These are phyloP conservation scores for Indicator maculatus DNA, from an alignment of 2,113 vertebrate genomes.

Conservation along the genomic window DNA sequence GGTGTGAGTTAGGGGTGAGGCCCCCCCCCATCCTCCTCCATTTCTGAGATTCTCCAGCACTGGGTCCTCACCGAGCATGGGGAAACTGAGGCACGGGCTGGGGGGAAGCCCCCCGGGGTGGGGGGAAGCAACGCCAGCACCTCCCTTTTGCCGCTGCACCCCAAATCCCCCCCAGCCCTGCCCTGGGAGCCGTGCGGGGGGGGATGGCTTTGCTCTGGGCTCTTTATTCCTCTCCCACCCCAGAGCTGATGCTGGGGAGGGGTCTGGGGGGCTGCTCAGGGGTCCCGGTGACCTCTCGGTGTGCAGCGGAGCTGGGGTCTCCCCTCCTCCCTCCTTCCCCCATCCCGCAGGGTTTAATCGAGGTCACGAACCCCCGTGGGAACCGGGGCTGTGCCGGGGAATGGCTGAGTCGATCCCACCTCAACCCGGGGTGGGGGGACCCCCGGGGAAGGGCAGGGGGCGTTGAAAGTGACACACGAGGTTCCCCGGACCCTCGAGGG, in stretches of 20 bases:
- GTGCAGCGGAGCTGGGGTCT: rapidly evolving
- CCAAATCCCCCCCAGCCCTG: rapidly evolving
- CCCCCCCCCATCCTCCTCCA: too few species aligned
- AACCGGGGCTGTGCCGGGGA: background rate
- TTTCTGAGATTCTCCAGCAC: background rate
- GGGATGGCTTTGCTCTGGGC: too few species aligned
- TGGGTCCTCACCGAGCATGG: background rate
- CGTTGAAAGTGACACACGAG: rapidly evolving
- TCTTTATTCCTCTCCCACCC: too few species aligned
- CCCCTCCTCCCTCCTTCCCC: rapidly evolving
- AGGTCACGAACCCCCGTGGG: background rate
- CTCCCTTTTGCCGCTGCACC: rapidly evolving
- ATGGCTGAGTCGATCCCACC: background rate
- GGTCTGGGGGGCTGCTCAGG: background rate
- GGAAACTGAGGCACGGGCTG: background rate
- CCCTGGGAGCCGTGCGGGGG: rapidly evolving
- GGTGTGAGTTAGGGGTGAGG: background rate
- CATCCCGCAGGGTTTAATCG: background rate
- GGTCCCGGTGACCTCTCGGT: background rate
- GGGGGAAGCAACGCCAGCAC: rapidly evolving
- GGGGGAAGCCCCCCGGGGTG: too few species aligned
- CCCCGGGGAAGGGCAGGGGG: background rate
- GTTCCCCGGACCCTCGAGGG: rapidly evolving
- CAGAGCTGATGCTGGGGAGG: too few species aligned
- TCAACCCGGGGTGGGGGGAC: background rate